Conservation (phyloP, 2,888 invertebrate genomes). For the Branchipolynoe longqiensis region DNA sequence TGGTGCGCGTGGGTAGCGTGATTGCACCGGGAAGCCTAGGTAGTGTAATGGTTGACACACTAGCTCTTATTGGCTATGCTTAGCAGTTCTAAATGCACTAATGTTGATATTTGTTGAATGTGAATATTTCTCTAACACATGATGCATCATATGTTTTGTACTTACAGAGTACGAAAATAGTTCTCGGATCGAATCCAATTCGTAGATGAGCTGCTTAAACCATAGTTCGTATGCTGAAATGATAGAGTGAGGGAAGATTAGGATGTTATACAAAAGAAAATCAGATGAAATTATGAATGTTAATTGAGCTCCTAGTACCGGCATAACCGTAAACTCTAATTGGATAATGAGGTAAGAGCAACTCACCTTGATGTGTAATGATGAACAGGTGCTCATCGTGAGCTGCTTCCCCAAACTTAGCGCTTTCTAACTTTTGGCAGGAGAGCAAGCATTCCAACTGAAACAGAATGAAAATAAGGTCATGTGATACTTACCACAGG, state of each 20-base stretch:
- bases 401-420: constrained; percentile 85
- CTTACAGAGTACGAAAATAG: constrained; percentile 85
- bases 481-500: background rate
- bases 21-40: too few relatives aligned
- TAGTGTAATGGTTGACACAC: too few relatives aligned
- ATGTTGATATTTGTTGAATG: too few relatives aligned
- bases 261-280: background rate
- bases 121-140: background rate
- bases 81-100: too few relatives aligned
- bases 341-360: too few relatives aligned
- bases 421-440: constrained; percentile 62
- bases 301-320: background rate
- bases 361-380: constrained; percentile 97
- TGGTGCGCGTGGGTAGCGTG: too few relatives aligned
- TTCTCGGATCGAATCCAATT: constrained; percentile 94
- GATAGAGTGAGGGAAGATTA: background rate
- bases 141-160: background rate
- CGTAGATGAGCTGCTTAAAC: constrained; percentile 99
- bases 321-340: background rate
- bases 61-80: too few relatives aligned
- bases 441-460: constrained; percentile 66
- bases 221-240: constrained; percentile 93
- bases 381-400: constrained; percentile 99
- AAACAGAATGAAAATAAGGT: constrained; percentile 1
- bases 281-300: background rate